Evolutionary conservation across 1,140 invertebrate species (phyloP).

Genomic region (Cydia amplana): DNA sequence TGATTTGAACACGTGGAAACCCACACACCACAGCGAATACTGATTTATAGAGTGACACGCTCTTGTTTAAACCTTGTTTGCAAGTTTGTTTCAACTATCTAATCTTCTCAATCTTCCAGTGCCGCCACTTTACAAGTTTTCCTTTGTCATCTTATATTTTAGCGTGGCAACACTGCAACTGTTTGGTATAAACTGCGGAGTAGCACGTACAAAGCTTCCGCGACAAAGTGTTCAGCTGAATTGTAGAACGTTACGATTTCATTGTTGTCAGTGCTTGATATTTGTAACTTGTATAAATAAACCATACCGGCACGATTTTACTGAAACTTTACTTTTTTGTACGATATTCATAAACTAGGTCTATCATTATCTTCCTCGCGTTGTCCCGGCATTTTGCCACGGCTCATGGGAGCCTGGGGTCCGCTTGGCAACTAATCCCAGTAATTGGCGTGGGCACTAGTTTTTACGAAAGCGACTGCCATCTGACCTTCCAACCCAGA

Average conservation of each 20-base stretch:
- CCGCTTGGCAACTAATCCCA: too few species aligned
- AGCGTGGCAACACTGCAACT: slow-evolving; percentile 11
- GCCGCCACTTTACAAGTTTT: slow-evolving; percentile 8
- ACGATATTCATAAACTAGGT: too few species aligned
- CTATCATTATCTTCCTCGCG: too few species aligned
- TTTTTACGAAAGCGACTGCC: too few species aligned
- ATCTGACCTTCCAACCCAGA: too few species aligned
- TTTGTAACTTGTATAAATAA: neutral
- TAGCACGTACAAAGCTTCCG: slow-evolving; percentile 1
- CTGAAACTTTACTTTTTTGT: too few species aligned
- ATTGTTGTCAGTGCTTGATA: neutral
- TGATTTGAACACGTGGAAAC: neutral
- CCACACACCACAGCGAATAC: neutral
- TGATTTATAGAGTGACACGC: neutral
- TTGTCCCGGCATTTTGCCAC: too few species aligned
- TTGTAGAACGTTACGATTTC: slow-evolving; percentile 15
- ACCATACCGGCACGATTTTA: neutral
- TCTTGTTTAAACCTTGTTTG: slow-evolving; percentile 2
- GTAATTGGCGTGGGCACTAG: too few species aligned
- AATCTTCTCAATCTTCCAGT: slow-evolving; percentile 12
- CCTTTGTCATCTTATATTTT: slow-evolving; percentile 29
- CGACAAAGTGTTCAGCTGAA: slow-evolving; percentile 8
- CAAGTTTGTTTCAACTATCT: slow-evolving; percentile 5
- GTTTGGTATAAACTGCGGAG: slow-evolving; percentile 18
- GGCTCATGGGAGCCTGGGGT: too few species aligned